These are phyloP conservation scores for Gopherus evgoodei DNA, from an alignment of 2,113 vertebrate species.

Conservation along the genomic window DNA sequence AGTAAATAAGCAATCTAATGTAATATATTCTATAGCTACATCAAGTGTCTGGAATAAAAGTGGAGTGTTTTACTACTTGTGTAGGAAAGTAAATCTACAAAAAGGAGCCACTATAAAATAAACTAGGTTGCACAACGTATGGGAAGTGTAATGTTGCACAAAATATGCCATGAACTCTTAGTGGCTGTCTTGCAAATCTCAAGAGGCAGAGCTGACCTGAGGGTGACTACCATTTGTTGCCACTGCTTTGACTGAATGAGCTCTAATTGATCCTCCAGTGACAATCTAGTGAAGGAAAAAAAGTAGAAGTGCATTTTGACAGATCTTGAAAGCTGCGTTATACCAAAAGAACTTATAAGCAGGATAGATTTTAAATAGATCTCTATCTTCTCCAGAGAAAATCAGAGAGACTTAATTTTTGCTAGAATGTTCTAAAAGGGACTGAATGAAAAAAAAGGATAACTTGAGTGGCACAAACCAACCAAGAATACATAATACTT, in stretches of 20 bases:
- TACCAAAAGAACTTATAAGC: background rate
- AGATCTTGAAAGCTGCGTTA: background rate
- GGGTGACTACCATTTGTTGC: constrained; percentile 8
- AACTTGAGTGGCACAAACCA: background rate
- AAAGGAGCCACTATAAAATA: background rate
- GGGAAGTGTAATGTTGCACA: background rate
- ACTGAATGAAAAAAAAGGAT: background rate
- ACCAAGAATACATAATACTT: background rate
- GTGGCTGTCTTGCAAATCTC: background rate
- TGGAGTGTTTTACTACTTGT: background rate
- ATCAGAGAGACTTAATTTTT: background rate
- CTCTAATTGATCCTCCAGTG: constrained; percentile 11
- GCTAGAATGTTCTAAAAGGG: background rate
- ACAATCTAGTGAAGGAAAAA: background rate
- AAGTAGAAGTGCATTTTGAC: background rate
- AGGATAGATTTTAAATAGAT: background rate
- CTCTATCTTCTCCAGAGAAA: background rate
- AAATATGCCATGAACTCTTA: accelerated
- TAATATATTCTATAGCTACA: background rate
- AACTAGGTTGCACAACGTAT: background rate
- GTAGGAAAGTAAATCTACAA: background rate
- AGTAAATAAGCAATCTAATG: background rate
- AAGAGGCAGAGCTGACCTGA: constrained; percentile 10
- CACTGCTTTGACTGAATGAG: background rate
- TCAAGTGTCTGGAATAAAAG: background rate